Percentiles rank a stretch among this genome's conserved stretches.
phyloP scores from a whole-genome alignment of 1,140 invertebrate genomes.

The Drosophila sulfurigaster region DNA sequence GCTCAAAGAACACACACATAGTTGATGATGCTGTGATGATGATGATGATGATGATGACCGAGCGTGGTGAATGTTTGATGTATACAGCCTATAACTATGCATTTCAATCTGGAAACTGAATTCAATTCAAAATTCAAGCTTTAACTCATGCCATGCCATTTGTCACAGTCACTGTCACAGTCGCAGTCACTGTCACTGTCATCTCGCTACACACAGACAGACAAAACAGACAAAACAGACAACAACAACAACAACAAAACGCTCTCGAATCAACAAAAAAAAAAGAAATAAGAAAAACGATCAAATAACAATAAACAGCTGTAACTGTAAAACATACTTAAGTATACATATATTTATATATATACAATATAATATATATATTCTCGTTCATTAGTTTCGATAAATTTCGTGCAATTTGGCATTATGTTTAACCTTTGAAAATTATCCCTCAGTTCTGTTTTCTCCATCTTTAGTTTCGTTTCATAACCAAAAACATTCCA shows the following conservation, averaged over 20 bases:
- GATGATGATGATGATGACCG: constrained; percentile 41
- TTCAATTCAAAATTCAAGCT: constrained; percentile 14
- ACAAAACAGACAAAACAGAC: constrained; percentile 37
- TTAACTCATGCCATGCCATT: constrained; percentile 47
- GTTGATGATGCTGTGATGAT: constrained; percentile 39
- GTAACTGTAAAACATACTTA: constrained; percentile 31
- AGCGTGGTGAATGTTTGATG: constrained; percentile 41
- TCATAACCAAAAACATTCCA: background rate
- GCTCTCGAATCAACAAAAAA: constrained; percentile 29
- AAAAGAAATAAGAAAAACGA: background rate
- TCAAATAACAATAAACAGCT: constrained; percentile 8
- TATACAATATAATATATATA: constrained; percentile 39
- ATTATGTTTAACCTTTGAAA: constrained; percentile 21
- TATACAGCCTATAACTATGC: background rate
- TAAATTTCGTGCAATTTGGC: constrained; percentile 38
- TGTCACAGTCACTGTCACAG: constrained; percentile 53
- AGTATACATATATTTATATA: constrained; percentile 38
- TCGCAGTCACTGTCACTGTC: constrained; percentile 47
- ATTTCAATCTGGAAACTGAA: background rate
- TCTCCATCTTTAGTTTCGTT: constrained; percentile 3
- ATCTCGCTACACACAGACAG: constrained; percentile 14
- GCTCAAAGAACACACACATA: constrained; percentile 10
- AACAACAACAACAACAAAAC: constrained; percentile 21
- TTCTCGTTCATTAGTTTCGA: constrained; percentile 43
- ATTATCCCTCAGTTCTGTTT: constrained; percentile 32